Percentiles rank a stretch among this genome's conserved stretches.
Evolutionary conservation across 2,113 vertebrate species (phyloP).

Genomic region (Chlorodrepanis virens): DNA sequence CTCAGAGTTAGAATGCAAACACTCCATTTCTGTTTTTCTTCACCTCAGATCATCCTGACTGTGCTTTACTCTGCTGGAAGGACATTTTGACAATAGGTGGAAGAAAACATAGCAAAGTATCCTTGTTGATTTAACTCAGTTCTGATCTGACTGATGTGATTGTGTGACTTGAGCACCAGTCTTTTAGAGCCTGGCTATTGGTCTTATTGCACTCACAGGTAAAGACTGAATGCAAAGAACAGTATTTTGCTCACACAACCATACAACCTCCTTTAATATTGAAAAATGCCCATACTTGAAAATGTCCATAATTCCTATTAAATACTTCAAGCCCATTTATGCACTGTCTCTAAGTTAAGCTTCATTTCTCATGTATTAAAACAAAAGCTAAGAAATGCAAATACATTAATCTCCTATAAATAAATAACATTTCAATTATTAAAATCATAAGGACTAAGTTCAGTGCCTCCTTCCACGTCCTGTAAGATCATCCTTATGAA

Average conservation of each 20-base stretch:
- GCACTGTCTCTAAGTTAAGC: neutral
- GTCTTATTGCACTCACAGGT: neutral
- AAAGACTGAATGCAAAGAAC: neutral
- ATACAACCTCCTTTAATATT: neutral
- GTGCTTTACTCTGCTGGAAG: slow-evolving; percentile 18
- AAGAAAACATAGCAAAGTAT: neutral
- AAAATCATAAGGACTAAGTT: neutral
- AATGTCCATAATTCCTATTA: neutral
- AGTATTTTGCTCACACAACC: neutral
- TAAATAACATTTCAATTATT: slow-evolving; percentile 17
- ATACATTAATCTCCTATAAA: neutral
- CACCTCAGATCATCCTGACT: neutral
- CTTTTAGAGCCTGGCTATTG: neutral
- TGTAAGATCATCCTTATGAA: neutral
- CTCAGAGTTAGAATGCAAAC: slow-evolving; percentile 29
- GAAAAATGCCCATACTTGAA: neutral
- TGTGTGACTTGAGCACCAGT: neutral
- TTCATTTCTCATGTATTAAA: neutral
- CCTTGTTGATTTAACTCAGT: neutral
- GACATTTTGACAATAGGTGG: neutral
- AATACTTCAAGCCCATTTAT: neutral
- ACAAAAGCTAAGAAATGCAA: slow-evolving; percentile 14
- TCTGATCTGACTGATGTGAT: neutral
- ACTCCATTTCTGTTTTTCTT: slow-evolving; percentile 23
- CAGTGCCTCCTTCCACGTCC: neutral